Evolutionary conservation across 2,888 invertebrate species (phyloP).

Genomic region (Mechanitis mazaeus): DNA sequence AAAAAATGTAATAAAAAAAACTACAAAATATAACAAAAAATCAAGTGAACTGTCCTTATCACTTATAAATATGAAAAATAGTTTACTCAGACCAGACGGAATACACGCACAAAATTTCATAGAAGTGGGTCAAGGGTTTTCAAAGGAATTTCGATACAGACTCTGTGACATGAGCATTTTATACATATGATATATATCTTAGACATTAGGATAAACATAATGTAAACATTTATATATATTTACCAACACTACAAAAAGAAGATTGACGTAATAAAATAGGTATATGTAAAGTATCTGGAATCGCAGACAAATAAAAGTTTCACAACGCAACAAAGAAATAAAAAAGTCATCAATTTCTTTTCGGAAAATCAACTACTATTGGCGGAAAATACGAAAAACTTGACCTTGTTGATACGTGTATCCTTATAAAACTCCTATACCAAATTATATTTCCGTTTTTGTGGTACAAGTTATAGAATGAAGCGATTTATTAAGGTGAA

Average conservation of each 20-base stretch:
- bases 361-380: slow-evolving; percentile 18
- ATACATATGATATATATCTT: too few species aligned
- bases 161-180: too few species aligned
- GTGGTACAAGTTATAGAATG: slow-evolving; percentile 1
- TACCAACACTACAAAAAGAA: not conserved
- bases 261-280: slow-evolving; percentile 2
- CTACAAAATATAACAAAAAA: too few species aligned
- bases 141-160: too few species aligned
- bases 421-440: slow-evolving; percentile 23
- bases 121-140: too few species aligned
- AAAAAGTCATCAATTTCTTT: slow-evolving; percentile 21
- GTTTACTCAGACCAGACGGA: too few species aligned
- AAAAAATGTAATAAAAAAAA: too few species aligned
- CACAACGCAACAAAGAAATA: slow-evolving; percentile 19
- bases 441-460: slow-evolving; percentile 17
- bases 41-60: too few species aligned
- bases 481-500: slow-evolving; percentile 6
- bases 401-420: slow-evolving; percentile 17
- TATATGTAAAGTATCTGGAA: slow-evolving; percentile 7
- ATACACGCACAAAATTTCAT: too few species aligned
- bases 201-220: too few species aligned
- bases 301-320: slow-evolving; percentile 10
- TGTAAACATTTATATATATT: not conserved
- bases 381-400: slow-evolving; percentile 19
- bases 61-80: too few species aligned